These are phyloP conservation scores for Lagorchestes hirsutus DNA, from an alignment of 2,797 vertebrate genomes.

Conservation along the genomic window DNA sequence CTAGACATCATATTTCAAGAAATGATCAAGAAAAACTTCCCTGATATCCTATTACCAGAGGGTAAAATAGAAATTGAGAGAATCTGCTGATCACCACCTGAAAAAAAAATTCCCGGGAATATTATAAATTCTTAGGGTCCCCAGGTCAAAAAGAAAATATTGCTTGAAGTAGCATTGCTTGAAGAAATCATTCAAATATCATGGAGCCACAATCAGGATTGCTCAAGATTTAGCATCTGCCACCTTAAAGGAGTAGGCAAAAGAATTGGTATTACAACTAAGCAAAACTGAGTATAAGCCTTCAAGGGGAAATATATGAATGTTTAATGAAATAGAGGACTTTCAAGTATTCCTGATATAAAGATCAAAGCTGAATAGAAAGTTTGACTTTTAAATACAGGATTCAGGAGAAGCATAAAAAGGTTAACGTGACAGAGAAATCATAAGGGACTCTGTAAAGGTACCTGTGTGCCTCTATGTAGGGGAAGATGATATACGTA, in stretches of 20 bases:
- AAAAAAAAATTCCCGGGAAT: background rate
- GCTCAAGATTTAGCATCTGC: background rate
- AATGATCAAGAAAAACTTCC: background rate
- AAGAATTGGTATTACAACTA: background rate
- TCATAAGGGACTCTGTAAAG: background rate
- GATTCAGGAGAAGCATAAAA: background rate
- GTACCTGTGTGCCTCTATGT: background rate
- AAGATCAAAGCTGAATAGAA: background rate
- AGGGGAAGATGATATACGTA: background rate
- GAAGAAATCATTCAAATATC: background rate
- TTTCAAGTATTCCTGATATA: background rate
- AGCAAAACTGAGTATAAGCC: background rate
- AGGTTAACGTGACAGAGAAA: background rate
- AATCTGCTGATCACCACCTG: background rate
- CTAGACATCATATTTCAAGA: background rate
- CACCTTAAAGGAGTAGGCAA: background rate
- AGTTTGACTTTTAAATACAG: background rate
- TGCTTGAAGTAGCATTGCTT: too few relatives aligned
- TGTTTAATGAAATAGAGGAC: background rate
- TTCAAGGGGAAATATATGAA: background rate
- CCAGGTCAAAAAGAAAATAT: background rate
- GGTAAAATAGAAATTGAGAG: background rate
- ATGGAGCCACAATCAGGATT: background rate
- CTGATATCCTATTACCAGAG: background rate
- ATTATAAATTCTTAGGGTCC: background rate